Evolutionary conservation across 2,888 invertebrate genomes (phyloP), one percentile per base, ranked within the genome.

Genomic region (Octonoba sinensis): DNA sequence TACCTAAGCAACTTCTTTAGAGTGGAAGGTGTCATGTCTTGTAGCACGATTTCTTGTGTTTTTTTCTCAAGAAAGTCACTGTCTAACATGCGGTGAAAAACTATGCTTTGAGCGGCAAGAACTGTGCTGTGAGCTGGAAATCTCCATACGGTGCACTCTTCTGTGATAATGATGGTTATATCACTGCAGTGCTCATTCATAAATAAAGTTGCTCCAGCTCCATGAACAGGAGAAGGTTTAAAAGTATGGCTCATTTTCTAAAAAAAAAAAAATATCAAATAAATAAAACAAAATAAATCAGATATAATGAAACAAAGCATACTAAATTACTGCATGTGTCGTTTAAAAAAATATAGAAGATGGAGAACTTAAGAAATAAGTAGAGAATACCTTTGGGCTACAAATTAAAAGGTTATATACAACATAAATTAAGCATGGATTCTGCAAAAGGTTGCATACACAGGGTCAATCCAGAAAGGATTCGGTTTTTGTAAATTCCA

Each of bases 111-210:
- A n/a, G 82, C 82, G 36, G 82, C 71, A 18, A 82, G 72, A 27
- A 82, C 82, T 46, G 82, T 82, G 59, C 82, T 82, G 20, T 82
- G 82, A 20, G 82, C 82, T 22, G 82, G 82, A 54, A 82, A 82
- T 13, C 82, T 44, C 82, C 82, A 82, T 0, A 82, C 82, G 20
- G 76, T 72, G 24, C 82, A 82, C 24, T 82, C 82, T 18, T 82
- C 82, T 16, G 82, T 74, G 8, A 82, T 82, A 20, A 82, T 72
- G 13, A 82, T 76, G 15, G 82, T 82, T 24, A 82, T 82, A 22
- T 82, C 82, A 66, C 82, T 82, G 22, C 82, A 82, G 20, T 82
- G 82, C 60, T 82, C 82, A 72, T 82, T 82, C 82, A 82, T 82
- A 20, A 82, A 82, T n/a, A 82, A 54, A 20, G 82, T 82, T 13